Evolutionary conservation across 2,113 vertebrate genomes (phyloP).

Genomic region (Climacteris rufus): DNA sequence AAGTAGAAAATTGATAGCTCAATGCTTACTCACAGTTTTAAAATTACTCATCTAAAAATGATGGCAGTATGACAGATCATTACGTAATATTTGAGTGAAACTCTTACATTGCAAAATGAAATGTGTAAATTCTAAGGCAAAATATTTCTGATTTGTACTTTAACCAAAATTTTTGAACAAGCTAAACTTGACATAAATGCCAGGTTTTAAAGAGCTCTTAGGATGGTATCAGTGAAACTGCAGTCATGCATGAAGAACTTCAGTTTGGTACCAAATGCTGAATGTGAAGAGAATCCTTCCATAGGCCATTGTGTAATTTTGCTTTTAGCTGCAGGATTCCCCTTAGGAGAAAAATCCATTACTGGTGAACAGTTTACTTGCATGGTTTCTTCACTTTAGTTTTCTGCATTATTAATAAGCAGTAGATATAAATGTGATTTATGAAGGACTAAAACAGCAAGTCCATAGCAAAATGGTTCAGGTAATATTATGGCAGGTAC

Average conservation of each 20-base stretch:
- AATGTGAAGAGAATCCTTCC: background rate
- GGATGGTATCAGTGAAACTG: background rate
- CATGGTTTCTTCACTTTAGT: conserved; percentile 5
- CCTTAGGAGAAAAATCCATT: background rate
- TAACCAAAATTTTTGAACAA: background rate
- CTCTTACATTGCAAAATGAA: background rate
- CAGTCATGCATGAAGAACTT: background rate
- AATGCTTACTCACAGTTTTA: background rate
- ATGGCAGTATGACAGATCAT: background rate
- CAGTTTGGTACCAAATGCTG: background rate
- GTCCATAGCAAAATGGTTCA: background rate
- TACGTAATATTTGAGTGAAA: background rate
- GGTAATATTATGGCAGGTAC: background rate
- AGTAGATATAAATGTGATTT: background rate
- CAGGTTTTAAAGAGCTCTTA: background rate
- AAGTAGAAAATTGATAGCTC: background rate
- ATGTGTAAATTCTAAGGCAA: background rate
- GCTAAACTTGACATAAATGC: background rate
- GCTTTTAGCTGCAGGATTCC: background rate
- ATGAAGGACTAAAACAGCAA: conserved; percentile 28
- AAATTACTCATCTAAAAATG: background rate
- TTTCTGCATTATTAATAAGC: conserved; percentile 52
- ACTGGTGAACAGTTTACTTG: conserved; percentile 1
- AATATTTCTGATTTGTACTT: background rate
- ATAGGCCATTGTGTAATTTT: background rate